A percentile compares a stretch with the other conserved stretches of the same genome.
These are phyloP conservation scores for Egretta garzetta DNA, from an alignment of 2,113 vertebrate species.

Conservation along the genomic window DNA sequence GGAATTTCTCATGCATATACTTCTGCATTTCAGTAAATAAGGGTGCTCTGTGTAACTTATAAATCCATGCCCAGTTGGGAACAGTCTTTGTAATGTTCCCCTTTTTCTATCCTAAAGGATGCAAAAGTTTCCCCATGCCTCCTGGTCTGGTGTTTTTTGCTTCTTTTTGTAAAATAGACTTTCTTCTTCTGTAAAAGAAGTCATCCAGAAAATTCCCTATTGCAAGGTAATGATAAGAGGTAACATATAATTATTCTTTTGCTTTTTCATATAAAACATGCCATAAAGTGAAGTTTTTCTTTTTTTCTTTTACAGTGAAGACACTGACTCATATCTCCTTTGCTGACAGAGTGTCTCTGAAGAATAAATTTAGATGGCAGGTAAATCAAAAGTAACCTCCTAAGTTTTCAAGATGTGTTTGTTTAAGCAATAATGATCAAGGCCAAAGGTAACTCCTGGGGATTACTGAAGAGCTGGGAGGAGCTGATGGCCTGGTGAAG, in stretches of 20 bases:
- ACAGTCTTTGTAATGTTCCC: neutral
- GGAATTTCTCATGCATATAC: slow-evolving; percentile 56
- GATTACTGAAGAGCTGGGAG: slow-evolving; percentile 43
- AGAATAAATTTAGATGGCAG: slow-evolving; percentile 51
- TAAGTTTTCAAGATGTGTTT: slow-evolving; percentile 44
- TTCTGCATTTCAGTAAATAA: slow-evolving; percentile 56
- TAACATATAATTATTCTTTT: slow-evolving; percentile 52
- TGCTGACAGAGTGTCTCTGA: slow-evolving; percentile 38
- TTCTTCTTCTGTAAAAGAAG: neutral
- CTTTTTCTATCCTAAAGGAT: neutral
- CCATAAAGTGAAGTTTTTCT: neutral
- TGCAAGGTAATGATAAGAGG: neutral
- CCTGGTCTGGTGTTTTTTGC: rapidly evolving
- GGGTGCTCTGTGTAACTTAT: slow-evolving; percentile 15
- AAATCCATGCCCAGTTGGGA: slow-evolving; percentile 29
- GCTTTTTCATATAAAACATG: slow-evolving; percentile 27
- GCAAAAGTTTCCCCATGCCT: neutral
- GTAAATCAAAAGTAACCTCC: slow-evolving; percentile 58
- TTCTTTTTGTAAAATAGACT: neutral
- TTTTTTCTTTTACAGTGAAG: neutral
- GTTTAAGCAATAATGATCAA: slow-evolving; percentile 53
- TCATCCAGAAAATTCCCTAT: neutral
- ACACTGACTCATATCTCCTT: slow-evolving; percentile 37
- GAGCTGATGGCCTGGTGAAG: slow-evolving; percentile 18
- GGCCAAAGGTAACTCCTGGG: slow-evolving; percentile 27